Evolutionary conservation across 2,113 vertebrate species (phyloP).

Genomic region (Notarius lentiginosus): DNA sequence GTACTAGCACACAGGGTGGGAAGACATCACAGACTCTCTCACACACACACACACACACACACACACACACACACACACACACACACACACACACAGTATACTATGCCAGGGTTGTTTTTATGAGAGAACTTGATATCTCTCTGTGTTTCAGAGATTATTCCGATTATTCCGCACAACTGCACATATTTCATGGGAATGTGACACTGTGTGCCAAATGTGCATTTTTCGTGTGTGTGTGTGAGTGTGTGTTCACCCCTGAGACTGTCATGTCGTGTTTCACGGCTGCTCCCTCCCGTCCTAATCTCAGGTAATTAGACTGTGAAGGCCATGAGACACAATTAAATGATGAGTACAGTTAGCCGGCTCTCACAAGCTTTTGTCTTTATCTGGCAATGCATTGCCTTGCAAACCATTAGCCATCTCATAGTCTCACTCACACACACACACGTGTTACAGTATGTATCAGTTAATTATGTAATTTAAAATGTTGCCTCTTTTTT

Average conservation of each 20-base stretch:
- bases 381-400: not conserved
- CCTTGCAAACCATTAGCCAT: not conserved
- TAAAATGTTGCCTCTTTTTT: conserved; percentile 29
- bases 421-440: not conserved
- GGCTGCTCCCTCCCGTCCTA: conserved; percentile 5
- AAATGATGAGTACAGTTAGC: conserved; percentile 21
- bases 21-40: conserved; percentile 32
- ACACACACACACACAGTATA: conserved; percentile 15
- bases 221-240: conserved; percentile 55
- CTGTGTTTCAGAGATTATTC: not conserved
- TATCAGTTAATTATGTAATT: not conserved
- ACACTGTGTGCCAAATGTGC: not conserved
- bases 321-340: conserved; percentile 27
- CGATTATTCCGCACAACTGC: not conserved
- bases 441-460: not conserved
- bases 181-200: not conserved
- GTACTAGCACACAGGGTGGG: conserved; percentile 10
- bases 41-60: conserved; percentile 28
- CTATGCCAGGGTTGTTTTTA: not conserved
- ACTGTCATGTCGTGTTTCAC: conserved; percentile 30
- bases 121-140: not conserved
- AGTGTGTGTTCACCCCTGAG: conserved; percentile 15
- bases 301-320: conserved; percentile 33
- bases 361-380: not conserved
- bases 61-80: conserved; percentile 23